Evolutionary conservation across 37 sponge, comb jelly and placozoan species (phyloP).

Genomic region (Sycon ciliatum): DNA sequence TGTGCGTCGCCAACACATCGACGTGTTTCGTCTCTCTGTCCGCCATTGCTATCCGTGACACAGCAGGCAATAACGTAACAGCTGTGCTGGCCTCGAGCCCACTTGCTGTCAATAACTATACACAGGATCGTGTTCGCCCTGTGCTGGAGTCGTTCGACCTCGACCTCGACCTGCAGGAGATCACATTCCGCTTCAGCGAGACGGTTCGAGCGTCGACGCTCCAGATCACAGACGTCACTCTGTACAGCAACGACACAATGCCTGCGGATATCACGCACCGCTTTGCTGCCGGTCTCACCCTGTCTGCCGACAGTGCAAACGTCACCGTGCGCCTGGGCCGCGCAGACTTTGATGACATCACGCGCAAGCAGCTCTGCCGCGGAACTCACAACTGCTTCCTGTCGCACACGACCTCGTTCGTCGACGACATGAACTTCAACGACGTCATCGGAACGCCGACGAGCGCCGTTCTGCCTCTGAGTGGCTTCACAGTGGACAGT

Average conservation of each 20-base stretch:
- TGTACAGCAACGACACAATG: conserved; percentile 37
- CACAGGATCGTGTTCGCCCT: conserved; percentile 59
- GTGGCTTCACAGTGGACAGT: conserved; percentile 44
- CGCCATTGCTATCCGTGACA: conserved; percentile 37
- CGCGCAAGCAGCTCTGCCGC: conserved; percentile 31
- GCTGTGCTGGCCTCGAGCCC: conserved; percentile 24
- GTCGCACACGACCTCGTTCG: conserved; percentile 55
- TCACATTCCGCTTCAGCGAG: conserved; percentile 68
- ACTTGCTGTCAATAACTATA: conserved; percentile 42
- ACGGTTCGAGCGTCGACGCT: conserved; percentile 78
- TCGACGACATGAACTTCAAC: conserved; percentile 77
- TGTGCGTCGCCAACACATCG: conserved; percentile 49
- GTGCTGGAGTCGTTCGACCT: conserved; percentile 61
- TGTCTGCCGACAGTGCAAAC: background rate
- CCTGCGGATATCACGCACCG: background rate
- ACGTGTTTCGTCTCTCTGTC: conserved; percentile 44
- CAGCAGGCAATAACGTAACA: conserved; percentile 49
- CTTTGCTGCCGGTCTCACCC: background rate
- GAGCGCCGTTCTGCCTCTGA: conserved; percentile 34
- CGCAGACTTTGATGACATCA: conserved; percentile 49
- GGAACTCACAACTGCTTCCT: conserved; percentile 49
- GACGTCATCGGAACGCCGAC: conserved; percentile 54
- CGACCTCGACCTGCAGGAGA: conserved; percentile 54
- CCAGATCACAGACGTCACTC: conserved; percentile 33
- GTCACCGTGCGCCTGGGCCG: conserved; percentile 3